These are phyloP conservation scores for Schizotus pectinicornis DNA, from an alignment of 2,888 invertebrate species.

Conservation along the genomic window DNA sequence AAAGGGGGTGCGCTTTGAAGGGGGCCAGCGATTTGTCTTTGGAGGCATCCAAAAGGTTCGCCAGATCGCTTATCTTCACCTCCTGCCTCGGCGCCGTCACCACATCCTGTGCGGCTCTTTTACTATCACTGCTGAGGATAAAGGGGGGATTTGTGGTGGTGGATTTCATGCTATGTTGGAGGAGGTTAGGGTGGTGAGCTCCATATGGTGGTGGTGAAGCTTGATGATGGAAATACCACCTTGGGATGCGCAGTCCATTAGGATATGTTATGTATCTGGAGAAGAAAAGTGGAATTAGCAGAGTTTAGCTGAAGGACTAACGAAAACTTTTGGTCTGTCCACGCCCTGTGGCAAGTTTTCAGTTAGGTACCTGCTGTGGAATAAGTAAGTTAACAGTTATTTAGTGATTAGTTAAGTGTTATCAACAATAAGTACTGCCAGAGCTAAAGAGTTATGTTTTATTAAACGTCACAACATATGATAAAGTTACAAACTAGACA, in stretches of 20 bases:
- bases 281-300: slow-evolving; percentile 27
- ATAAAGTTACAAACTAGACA: too few relatives aligned
- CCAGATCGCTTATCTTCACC: slow-evolving; percentile 17
- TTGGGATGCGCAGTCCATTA: slow-evolving; percentile 39
- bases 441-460: too few relatives aligned
- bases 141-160: slow-evolving; percentile 12
- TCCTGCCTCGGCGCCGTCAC: slow-evolving; percentile 20
- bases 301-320: slow-evolving; percentile 1
- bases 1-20: slow-evolving; percentile 50
- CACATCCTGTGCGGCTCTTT: not conserved
- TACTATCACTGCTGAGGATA: too few relatives aligned
- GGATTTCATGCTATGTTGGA: slow-evolving; percentile 20
- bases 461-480: too few relatives aligned
- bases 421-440: too few relatives aligned
- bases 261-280: slow-evolving; percentile 38
- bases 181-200: slow-evolving; percentile 15
- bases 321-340: too few relatives aligned
- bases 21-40: slow-evolving; percentile 38
- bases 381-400: too few relatives aligned
- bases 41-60: not conserved
- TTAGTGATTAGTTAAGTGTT: too few relatives aligned
- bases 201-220: slow-evolving; percentile 16
- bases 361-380: too few relatives aligned
- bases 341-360: too few relatives aligned
- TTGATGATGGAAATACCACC: slow-evolving; percentile 34